A percentile compares a stretch with the other conserved stretches of the same genome.
Evolutionary conservation across 2,113 vertebrate genomes (phyloP).

Genomic region (Grammomys dolichurus): DNA sequence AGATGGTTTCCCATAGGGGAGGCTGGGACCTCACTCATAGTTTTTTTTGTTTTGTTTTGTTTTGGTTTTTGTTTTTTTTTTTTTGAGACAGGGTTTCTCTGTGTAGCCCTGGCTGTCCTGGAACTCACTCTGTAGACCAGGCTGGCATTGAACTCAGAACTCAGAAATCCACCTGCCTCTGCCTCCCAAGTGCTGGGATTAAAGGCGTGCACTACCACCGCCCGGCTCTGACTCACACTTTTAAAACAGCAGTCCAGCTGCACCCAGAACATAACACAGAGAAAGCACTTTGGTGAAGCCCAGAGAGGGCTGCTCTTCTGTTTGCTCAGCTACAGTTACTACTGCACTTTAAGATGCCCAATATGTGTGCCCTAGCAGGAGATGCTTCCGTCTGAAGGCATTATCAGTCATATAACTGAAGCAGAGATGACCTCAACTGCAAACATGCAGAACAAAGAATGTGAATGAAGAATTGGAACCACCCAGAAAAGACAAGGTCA

Average conservation of each 20-base stretch:
- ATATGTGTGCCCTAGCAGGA: not conserved
- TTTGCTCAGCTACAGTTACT: not conserved
- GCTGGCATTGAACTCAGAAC: too few relatives aligned
- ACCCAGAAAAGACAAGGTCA: not conserved
- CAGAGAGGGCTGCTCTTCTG: not conserved
- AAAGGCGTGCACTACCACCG: too few relatives aligned
- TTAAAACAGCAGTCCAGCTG: slow-evolving; percentile 1
- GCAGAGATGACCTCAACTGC: not conserved
- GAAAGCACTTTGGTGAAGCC: not conserved
- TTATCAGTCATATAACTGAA: not conserved
- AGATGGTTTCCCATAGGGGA: not conserved
- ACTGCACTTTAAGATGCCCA: slow-evolving; percentile 16
- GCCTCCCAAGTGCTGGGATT: too few relatives aligned
- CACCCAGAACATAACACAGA: not conserved
- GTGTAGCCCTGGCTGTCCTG: too few relatives aligned
- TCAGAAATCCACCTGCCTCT: too few relatives aligned
- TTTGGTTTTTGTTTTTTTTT: too few relatives aligned
- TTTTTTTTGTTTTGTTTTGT: too few relatives aligned
- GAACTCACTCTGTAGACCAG: too few relatives aligned
- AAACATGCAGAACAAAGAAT: not conserved
- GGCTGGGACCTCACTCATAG: not conserved
- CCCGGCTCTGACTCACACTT: not conserved
- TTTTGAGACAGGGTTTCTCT: too few relatives aligned
- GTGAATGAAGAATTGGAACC: slow-evolving; percentile 4
- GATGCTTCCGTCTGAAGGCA: not conserved